These are phyloP conservation scores for Trachythela sp. DNA, from an alignment of 64 coral and sea anemone species.

Conservation along the genomic window DNA sequence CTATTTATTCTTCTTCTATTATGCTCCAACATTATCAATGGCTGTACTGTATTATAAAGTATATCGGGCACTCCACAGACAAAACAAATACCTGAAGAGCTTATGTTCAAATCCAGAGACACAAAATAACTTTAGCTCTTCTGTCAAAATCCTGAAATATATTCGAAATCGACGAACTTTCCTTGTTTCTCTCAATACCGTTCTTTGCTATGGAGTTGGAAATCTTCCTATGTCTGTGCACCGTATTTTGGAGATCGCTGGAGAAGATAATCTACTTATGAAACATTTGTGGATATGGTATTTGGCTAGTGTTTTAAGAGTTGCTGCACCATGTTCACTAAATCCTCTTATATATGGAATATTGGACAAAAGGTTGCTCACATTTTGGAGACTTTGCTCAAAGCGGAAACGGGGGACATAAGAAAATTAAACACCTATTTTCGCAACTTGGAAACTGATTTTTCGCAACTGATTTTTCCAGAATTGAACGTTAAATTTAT, in stretches of 20 bases:
- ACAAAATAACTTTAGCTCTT: not conserved
- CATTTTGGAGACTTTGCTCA: not conserved
- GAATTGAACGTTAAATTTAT: too few relatives aligned
- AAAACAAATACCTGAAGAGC: not conserved
- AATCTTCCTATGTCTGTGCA: too few relatives aligned
- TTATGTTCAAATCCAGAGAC: not conserved
- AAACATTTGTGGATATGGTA: not conserved
- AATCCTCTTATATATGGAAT: not conserved
- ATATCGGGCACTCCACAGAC: not conserved
- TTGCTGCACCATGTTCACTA: not conserved
- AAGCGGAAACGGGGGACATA: not conserved
- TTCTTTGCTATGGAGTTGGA: too few relatives aligned
- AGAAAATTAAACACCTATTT: not conserved
- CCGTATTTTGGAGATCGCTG: too few relatives aligned
- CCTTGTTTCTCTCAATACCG: too few relatives aligned
- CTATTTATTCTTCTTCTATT: not conserved
- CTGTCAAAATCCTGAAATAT: not conserved
- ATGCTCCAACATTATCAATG: not conserved
- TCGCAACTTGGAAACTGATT: too few relatives aligned
- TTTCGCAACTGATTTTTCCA: too few relatives aligned
- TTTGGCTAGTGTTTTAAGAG: not conserved
- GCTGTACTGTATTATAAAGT: not conserved
- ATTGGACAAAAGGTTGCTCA: not conserved
- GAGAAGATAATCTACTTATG: not conserved
- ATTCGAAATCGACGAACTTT: too few relatives aligned